Evolutionary conservation across 2,113 vertebrate species (phyloP).

Genomic region (Cephalopterus ornatus): DNA sequence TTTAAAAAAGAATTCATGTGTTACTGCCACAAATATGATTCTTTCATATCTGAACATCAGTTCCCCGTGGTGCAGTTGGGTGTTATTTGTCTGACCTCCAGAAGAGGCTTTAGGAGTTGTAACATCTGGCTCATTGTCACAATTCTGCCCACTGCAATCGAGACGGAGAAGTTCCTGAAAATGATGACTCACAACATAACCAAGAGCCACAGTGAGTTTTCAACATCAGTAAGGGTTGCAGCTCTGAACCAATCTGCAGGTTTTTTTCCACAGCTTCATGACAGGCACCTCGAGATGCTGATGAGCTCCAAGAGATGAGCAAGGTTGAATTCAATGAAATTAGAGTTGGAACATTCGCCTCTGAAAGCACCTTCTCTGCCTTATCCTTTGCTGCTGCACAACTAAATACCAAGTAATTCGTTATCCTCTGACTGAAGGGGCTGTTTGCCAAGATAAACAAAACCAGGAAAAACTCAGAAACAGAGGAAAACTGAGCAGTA

Average conservation of each 20-base stretch:
- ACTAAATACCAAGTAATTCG: neutral
- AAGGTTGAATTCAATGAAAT: neutral
- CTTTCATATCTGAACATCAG: neutral
- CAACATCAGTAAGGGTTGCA: accelerated
- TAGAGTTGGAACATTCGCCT: neutral
- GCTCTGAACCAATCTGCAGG: neutral
- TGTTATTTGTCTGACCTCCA: neutral
- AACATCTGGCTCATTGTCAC: neutral
- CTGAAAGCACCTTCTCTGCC: neutral
- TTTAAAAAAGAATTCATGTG: neutral
- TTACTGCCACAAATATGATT: neutral
- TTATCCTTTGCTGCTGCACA: neutral
- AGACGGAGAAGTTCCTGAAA: neutral
- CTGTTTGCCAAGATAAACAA: neutral
- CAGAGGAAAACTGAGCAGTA: neutral
- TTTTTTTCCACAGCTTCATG: neutral
- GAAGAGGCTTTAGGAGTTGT: neutral
- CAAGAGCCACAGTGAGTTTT: neutral
- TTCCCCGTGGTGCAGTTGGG: too few species aligned
- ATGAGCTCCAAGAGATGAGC: neutral
- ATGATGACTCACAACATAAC: neutral
- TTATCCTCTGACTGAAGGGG: neutral
- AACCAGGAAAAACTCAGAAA: neutral
- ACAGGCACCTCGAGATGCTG: neutral
- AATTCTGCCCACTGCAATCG: neutral